A percentile compares a stretch with the other conserved stretches of the same genome.
phyloP scores from a whole-genome alignment of 2,888 invertebrate genomes.

The Tachystola acroxantha region DNA sequence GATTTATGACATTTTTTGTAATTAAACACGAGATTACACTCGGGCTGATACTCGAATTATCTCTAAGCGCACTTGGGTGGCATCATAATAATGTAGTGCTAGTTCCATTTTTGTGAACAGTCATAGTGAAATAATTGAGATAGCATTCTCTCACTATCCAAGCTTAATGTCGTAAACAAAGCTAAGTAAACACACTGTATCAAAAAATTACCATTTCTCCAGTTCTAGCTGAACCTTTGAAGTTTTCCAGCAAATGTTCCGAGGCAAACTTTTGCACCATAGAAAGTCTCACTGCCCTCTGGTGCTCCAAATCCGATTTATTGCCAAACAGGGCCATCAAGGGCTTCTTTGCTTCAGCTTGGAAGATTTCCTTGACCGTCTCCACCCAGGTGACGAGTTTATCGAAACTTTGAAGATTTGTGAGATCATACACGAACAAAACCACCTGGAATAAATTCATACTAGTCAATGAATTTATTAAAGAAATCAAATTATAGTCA shows the following conservation, averaged over 20 bases:
- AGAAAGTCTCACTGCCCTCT: slow-evolving; percentile 81
- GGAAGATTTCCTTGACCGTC: slow-evolving; percentile 62
- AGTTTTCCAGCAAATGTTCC: slow-evolving; percentile 79
- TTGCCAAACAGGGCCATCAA: slow-evolving; percentile 82
- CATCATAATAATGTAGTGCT: no score
- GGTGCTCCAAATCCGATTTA: slow-evolving; percentile 86
- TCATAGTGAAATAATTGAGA: no score
- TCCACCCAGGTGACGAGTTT: slow-evolving; percentile 85
- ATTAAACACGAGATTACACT: no score
- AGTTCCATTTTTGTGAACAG: no score
- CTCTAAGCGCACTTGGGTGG: no score
- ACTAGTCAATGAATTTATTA: no score
- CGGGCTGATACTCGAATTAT: no score
- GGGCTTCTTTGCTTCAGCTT: slow-evolving; percentile 66
- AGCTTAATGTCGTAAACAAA: no score
- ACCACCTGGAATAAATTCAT: slow-evolving; percentile 76
- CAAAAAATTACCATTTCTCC: slow-evolving; percentile 86
- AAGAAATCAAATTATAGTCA: no score
- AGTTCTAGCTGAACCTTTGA: slow-evolving; percentile 83
- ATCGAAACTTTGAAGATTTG: slow-evolving; percentile 88
- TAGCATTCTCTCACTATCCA: no score
- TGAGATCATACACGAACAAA: slow-evolving; percentile 90
- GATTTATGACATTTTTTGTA: no score
- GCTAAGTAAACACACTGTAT: no score
- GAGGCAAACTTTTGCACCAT: slow-evolving; percentile 81